Percentiles rank a stretch among this genome's conserved stretches.
Conservation (phyloP, 2,888 invertebrate species). For the Protonemura montana region DNA sequence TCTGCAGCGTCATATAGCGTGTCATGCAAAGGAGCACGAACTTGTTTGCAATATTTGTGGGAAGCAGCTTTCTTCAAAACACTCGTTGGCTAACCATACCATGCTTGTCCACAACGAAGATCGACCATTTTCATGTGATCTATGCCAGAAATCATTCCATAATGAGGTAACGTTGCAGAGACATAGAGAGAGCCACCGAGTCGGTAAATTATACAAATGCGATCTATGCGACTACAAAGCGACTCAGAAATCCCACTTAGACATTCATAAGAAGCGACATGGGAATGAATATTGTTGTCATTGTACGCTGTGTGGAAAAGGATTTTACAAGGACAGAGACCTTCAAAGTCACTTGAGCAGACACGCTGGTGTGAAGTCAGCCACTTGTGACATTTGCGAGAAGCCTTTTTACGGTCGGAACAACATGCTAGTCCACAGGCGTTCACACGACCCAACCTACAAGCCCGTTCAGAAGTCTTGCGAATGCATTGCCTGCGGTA, state of each 20-base stretch:
- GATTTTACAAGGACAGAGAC: too few species aligned
- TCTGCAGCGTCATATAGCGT: neutral
- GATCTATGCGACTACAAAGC: neutral
- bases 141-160: neutral
- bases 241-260: neutral
- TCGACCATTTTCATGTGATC: neutral
- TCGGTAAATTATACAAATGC: neutral
- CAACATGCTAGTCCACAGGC: too few species aligned
- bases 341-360: neutral
- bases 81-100: too few species aligned
- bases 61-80: too few species aligned
- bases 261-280: neutral
- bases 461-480: too few species aligned
- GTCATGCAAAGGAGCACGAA: neutral
- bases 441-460: too few species aligned
- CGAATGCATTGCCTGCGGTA: conserved; percentile 33
- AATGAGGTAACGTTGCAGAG: neutral
- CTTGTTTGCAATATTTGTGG: conserved; percentile 27
- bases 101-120: neutral
- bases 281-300: neutral
- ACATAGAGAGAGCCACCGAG: neutral
- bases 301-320: too few species aligned
- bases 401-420: neutral
- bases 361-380: neutral
- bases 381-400: neutral